Percentiles rank a stretch among this genome's conserved stretches.
Conservation (phyloP, 2,888 invertebrate genomes). For the Buathra laborator region DNA sequence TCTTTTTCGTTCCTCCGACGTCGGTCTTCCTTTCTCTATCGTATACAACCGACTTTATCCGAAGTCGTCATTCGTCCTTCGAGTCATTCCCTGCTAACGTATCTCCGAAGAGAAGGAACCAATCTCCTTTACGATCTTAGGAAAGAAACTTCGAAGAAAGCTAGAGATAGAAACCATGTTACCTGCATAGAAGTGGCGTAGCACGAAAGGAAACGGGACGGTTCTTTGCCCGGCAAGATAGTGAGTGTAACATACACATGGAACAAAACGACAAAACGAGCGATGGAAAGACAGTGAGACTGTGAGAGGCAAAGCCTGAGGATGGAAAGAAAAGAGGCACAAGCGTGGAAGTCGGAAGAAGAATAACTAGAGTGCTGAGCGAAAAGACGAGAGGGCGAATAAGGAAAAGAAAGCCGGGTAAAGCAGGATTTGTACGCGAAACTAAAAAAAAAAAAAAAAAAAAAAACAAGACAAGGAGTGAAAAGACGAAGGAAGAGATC, state of each 20-base stretch:
- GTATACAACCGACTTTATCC: conserved; percentile 54
- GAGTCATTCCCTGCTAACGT: conserved; percentile 4
- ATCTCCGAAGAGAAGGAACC: conserved; percentile 50
- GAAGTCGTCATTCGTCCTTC: conserved; percentile 48
- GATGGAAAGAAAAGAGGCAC: conserved; percentile 43
- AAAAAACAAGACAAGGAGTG: conserved; percentile 48
- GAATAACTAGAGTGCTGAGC: conserved; percentile 46
- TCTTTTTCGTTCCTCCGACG: not conserved
- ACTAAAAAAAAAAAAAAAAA: conserved; percentile 63
- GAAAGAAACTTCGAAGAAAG: conserved; percentile 61
- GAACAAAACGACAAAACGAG: conserved; percentile 43
- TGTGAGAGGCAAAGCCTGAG: conserved; percentile 30
- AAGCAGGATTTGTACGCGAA: conserved; percentile 36
- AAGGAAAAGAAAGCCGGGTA: conserved; percentile 25
- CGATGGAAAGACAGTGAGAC: conserved; percentile 21
- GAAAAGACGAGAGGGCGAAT: conserved; percentile 50
- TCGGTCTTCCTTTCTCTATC: conserved; percentile 37
- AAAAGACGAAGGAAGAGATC: not conserved
- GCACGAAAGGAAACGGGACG: conserved; percentile 12
- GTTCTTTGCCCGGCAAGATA: conserved; percentile 1
- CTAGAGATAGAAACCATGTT: conserved; percentile 60
- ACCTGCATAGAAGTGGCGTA: conserved; percentile 14
- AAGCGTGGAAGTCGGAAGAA: conserved; percentile 62
- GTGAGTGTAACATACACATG: not conserved
- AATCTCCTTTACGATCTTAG: conserved; percentile 67